Evolutionary conservation across 2,113 vertebrate genomes (phyloP), one percentile per base, ranked within the genome.

Genomic region (Numida meleagris): DNA sequence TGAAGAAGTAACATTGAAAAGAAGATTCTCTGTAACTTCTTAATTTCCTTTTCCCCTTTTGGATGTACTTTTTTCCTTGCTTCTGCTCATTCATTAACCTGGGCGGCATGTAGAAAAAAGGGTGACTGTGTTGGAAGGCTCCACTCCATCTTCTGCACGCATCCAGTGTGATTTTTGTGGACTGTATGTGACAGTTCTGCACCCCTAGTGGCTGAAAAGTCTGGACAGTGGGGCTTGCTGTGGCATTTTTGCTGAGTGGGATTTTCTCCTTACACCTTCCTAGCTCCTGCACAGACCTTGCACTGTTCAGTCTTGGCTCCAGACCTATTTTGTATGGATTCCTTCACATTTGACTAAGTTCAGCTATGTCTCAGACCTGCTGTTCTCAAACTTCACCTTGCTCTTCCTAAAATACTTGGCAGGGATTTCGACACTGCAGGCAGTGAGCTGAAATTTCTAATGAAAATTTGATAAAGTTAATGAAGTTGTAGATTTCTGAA

Each of bases 1-100:
- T 70, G 62, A 82, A 80, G 33, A 85, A 79, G 50, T 51, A 76
- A 81, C 6, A 46, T 27, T 48, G 51, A 61, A 73, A 62, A 79
- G 20, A 63, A 10, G 2, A 51, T 53, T 53, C 3, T 46, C 42
- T 63, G 24, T 86, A 95, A 80, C 1, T 9, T 50, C 38, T 8
- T 55, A 19, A 40, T 66, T 91, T 14, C 6, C 4, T 19, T 82
- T 74, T 73, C 76, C 46, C 4, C 36, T 71, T 61, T 38, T 51
- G 11, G 17, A 51, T 0, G 0, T 33, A 68, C 9, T 31, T 62
- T 78, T n/a, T 53, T 1, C 0, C 12, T 50, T 67, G 4, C 25
- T 89, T 53, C 17, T 79, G 20, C 11, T 48, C 14, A 31, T 58
- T 45, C 5, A 5, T 92, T 63, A 74, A 13, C 45, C n/a, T 40